Percentiles rank a stretch among this genome's conserved stretches.
Evolutionary conservation across 2,797 vertebrate genomes (phyloP).

Genomic region (Momotus momota): DNA sequence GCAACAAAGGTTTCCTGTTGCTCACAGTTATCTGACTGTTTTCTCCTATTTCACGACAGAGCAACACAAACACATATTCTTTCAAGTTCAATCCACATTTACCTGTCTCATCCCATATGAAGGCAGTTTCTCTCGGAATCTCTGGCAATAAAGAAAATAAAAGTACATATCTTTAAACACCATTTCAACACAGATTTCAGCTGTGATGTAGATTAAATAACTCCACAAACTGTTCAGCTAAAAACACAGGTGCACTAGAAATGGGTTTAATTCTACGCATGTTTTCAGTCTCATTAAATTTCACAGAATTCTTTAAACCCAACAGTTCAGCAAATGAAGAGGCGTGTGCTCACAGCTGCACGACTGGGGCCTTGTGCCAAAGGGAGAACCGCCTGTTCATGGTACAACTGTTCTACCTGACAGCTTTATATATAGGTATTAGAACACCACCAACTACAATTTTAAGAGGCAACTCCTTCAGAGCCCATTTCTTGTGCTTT

Average conservation of each 20-base stretch:
- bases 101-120: slow-evolving; percentile 92
- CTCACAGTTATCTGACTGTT: neutral
- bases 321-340: rapidly evolving
- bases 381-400: rapidly evolving
- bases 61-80: neutral
- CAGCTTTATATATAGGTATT: rapidly evolving
- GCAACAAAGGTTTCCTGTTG: neutral
- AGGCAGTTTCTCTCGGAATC: slow-evolving; percentile 92
- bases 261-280: neutral
- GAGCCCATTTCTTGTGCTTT: neutral
- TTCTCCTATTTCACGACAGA: neutral
- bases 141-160: slow-evolving; percentile 74
- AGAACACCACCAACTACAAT: neutral
- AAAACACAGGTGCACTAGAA: neutral
- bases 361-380: neutral
- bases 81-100: neutral
- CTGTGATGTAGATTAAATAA: neutral
- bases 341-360: rapidly evolving
- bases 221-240: neutral
- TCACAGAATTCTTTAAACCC: neutral
- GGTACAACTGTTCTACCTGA: neutral
- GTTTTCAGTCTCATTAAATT: neutral
- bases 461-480: neutral
- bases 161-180: neutral
- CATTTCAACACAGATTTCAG: neutral